These are phyloP conservation scores for Himalopsyche japonica DNA, from an alignment of 2,888 invertebrate genomes.

Conservation along the genomic window DNA sequence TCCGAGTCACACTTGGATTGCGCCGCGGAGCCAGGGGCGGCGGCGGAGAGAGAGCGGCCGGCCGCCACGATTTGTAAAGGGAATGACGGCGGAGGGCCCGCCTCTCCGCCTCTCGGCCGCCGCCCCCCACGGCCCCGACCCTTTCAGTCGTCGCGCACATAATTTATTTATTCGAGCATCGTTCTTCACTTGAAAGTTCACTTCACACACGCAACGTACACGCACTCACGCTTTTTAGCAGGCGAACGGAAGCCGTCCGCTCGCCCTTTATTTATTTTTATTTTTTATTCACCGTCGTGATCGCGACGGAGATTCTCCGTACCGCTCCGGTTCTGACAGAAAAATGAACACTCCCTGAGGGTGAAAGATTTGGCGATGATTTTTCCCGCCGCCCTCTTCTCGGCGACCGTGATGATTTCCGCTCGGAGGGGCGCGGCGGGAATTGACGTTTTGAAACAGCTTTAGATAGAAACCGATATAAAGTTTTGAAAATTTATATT, in stretches of 20 bases:
- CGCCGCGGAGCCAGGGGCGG: background rate
- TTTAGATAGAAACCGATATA: conserved; percentile 32
- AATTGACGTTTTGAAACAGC: conserved; percentile 9
- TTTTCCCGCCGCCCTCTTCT: conserved; percentile 11
- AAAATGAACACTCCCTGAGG: conserved; percentile 18
- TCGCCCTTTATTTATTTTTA: background rate
- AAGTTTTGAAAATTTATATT: conserved; percentile 32
- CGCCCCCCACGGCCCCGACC: background rate
- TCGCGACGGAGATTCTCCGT: background rate
- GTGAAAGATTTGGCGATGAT: conserved; percentile 32
- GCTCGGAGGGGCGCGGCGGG: background rate
- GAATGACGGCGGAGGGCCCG: conserved; percentile 37
- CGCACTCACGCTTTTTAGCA: background rate
- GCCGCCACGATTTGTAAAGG: conserved; percentile 40
- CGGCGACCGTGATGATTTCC: conserved; percentile 5
- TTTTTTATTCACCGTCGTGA: background rate
- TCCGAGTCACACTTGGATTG: conserved; percentile 1
- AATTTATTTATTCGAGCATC: conserved; percentile 32
- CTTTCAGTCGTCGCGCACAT: conserved; percentile 40
- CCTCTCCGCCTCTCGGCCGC: conserved; percentile 43
- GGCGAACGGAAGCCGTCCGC: background rate
- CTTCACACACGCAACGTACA: conserved; percentile 30
- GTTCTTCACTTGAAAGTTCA: conserved; percentile 36
- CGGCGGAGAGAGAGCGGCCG: conserved; percentile 2
- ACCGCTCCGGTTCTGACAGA: background rate